Conservation (phyloP, 2,113 vertebrate species). For the Carlito syrichta region DNA sequence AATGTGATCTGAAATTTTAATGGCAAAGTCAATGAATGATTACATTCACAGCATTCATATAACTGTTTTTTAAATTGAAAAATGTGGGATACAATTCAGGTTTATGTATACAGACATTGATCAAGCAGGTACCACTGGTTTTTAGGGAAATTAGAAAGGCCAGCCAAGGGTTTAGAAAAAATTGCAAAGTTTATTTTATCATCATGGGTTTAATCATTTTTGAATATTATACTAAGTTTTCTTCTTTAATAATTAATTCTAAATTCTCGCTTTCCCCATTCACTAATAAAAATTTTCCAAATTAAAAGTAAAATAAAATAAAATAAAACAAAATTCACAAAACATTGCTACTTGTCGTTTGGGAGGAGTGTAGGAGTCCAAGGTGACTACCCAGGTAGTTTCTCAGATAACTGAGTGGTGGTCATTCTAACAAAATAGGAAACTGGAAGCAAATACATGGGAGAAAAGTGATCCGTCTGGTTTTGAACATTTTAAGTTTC, state of each 20-base stretch:
- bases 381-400: background rate
- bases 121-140: too few species aligned
- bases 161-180: constrained; percentile 35
- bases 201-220: constrained; percentile 60
- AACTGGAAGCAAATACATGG: background rate
- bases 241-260: constrained; percentile 64
- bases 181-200: constrained; percentile 44
- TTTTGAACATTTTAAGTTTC: background rate
- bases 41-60: background rate
- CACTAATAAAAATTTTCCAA: constrained; percentile 42
- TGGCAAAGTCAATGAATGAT: background rate
- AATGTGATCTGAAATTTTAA: background rate
- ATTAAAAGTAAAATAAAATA: too few species aligned
- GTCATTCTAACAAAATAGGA: background rate
- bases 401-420: background rate
- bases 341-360: background rate
- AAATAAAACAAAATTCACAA: too few species aligned
- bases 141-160: constrained; percentile 28
- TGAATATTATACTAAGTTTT: constrained; percentile 63
- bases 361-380: background rate
- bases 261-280: constrained; percentile 44
- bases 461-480: background rate
- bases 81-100: too few species aligned
- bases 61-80: too few species aligned
- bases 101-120: too few species aligned